Evolutionary conservation across 35 echinoderm and acorn worm genomes (phyloP), one percentile per base, ranked within the genome.

Genomic region (Holothuria glaberrima): DNA sequence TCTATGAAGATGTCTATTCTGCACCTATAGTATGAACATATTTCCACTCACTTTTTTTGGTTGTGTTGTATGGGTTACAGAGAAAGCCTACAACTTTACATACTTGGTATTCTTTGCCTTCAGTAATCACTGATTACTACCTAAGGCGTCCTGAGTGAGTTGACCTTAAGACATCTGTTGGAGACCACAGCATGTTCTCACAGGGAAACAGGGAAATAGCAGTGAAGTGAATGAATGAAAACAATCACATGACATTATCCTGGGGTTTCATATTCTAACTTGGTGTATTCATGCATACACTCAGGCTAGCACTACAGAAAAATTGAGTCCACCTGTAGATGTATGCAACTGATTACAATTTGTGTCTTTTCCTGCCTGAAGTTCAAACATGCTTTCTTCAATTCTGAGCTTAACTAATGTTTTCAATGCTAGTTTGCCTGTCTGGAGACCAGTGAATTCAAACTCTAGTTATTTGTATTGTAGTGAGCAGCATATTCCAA

Each of bases 51-150:
- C 2, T 41, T 41, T 41, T 4, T 7, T 41, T n/a, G n/a, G 16
- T 54, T 17, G 16, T 54, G 5, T 54, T 5, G 13, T 9, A 12
- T 5, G 50, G 16, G 50, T 54, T 9, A 17, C 50, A 54, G 50
- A 69, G 22, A 0, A 21, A 17, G 14, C 25, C 16, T 12, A 33
- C 7, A 69, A 29, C n/a, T n/a, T n/a, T n/a, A n/a, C 6, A 25
- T 29, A 69, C 56, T 17, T 59, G 58, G 80, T 84, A 54, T 61
- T 30, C 80, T 84, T 84, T 32, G 57, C 58, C 29, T 61, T 14
- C 80, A 84, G 33, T 84, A 84, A 84, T 21, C 48, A 84, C 30
- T 84, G 80, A 84, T 84, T 84, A 84, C 54, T 63, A 34, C 80
- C 80, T 29, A 62, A 84, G 30, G 54, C 30, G 32, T 83, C 26